Evolutionary conservation across 2,797 vertebrate species (phyloP), one percentile per base, ranked within the genome.

Genomic region (Gymnoscopelus braueri): DNA sequence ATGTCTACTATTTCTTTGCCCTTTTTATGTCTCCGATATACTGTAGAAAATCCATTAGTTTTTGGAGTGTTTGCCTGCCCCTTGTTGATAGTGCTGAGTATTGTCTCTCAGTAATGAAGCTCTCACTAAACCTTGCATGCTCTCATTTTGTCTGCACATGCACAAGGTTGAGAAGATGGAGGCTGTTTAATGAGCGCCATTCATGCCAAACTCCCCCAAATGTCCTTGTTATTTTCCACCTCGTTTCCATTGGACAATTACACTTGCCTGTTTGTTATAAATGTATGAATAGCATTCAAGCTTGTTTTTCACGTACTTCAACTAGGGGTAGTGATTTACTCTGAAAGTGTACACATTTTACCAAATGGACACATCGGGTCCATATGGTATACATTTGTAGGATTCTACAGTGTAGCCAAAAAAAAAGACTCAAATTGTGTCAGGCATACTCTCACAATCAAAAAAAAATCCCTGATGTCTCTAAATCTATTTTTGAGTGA

Each of bases 101-200:
- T 60, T 53, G 26, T 63, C 35, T 72, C 49, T 75, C 63, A 19
- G 56, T 81, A 78, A 84, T 83, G 44, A 71, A 52, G 65, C 66
- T 76, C 61, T 54, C 13, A 39, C 26, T 51, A 69, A 59, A 54
- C 32, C 23, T 49, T 65, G 61, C 5, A 72, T 51, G 54, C 48
- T 76, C 60, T 54, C 60, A 69, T 73, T 76, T 26, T 60, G 57
- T 50, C 35, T 77, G 67, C 59, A 62, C 48, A 64, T 55, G 53
- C 44, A 35, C 60, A 64, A 35, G 62, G 63, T 66, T 65, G 79
- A 72, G 82, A 49, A 80, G 82, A 84, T 81, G 60, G 65, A 78
- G 67, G 55, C 47, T 59, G 65, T 74, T 77, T 84, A 87, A 87
- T 81, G 80, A 88, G 77, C 69, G 72, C 65, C 65, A 62, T 79